Evolutionary conservation across 2,888 invertebrate genomes (phyloP).

Genomic region (Drosophila rubida): DNA sequence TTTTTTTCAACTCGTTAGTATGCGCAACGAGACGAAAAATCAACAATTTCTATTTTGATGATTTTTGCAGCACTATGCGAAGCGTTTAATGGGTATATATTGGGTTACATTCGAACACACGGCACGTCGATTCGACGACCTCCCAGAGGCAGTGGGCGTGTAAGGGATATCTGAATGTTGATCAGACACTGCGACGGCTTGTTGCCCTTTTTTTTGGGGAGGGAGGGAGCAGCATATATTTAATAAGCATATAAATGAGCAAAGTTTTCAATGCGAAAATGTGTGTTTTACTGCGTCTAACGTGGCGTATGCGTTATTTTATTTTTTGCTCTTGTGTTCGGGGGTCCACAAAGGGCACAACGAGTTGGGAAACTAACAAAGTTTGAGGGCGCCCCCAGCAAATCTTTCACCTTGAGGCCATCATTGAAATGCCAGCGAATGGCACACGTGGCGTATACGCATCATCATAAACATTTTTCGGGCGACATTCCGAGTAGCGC

Average conservation of each 20-base stretch:
- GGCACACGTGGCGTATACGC: constrained; percentile 66
- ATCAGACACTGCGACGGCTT: constrained; percentile 1
- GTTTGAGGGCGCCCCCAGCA: constrained; percentile 12
- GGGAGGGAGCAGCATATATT: no score
- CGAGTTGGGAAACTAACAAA: constrained; percentile 17
- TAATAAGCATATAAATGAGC: constrained; percentile 76
- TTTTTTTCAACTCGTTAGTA: constrained; percentile 71
- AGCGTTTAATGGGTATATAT: constrained; percentile 28
- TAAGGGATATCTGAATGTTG: constrained; percentile 20
- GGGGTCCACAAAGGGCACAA: not conserved
- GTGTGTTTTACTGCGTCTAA: constrained; percentile 37
- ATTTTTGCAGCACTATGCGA: constrained; percentile 53
- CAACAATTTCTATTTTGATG: constrained; percentile 78
- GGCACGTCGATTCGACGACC: not conserved
- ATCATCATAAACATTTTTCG: constrained; percentile 51
- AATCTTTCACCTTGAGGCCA: constrained; percentile 35
- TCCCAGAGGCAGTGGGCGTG: no score
- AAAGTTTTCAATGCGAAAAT: constrained; percentile 65
- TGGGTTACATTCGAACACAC: not conserved
- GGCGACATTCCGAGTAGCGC: not conserved
- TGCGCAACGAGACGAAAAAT: constrained; percentile 79
- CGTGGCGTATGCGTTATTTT: constrained; percentile 60
- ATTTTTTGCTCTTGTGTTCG: no score
- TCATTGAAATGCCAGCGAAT: constrained; percentile 32
- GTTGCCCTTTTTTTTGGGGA: not conserved